Conservation (phyloP, 2,113 vertebrate species). For the Crotalus helleri region DNA sequence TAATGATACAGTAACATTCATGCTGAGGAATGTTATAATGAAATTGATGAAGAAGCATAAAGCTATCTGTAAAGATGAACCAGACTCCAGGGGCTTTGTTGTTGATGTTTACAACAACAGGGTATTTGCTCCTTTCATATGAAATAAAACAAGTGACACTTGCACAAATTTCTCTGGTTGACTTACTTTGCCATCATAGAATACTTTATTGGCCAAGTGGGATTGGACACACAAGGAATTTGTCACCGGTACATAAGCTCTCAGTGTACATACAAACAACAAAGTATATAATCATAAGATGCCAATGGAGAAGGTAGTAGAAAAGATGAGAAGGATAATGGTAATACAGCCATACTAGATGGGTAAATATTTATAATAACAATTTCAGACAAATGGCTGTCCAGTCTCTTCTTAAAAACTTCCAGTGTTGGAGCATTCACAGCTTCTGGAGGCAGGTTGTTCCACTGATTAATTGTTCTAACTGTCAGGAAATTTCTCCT, state of each 20-base stretch:
- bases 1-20: background rate
- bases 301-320: background rate
- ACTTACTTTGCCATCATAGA: background rate
- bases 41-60: background rate
- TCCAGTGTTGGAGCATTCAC: too few species aligned
- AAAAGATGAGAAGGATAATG: background rate
- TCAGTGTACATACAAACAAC: background rate
- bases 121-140: background rate
- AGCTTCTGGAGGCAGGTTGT: too few species aligned
- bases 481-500: too few species aligned
- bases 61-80: background rate
- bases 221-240: background rate
- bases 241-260: background rate
- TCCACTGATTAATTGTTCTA: too few species aligned
- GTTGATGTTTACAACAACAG: background rate
- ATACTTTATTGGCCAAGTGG: background rate
- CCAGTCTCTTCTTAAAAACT: too few species aligned
- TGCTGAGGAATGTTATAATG: background rate
- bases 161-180: background rate
- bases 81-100: background rate
- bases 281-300: background rate
- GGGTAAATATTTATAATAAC: background rate
- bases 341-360: background rate
- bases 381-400: too few species aligned
- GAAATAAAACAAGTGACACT: background rate